Evolutionary conservation across 1,140 invertebrate genomes (phyloP).

Genomic region (Nixonia krombeini): DNA sequence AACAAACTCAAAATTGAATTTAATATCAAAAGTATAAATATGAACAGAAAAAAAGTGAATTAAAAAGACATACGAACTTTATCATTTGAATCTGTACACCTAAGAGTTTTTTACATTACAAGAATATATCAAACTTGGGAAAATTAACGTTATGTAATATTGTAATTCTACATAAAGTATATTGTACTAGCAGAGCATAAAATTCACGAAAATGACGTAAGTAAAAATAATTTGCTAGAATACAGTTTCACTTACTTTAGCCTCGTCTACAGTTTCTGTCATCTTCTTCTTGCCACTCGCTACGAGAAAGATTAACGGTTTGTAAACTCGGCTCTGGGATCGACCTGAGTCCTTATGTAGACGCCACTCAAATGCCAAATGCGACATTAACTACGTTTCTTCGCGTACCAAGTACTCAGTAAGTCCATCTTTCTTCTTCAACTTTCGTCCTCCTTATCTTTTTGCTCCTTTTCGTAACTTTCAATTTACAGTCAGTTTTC

Average conservation of each 20-base stretch:
- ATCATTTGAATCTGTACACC: too few relatives aligned
- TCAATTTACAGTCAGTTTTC: constrained; percentile 24
- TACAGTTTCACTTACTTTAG: constrained; percentile 58
- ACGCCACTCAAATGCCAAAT: constrained; percentile 62
- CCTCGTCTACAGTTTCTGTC: constrained; percentile 60
- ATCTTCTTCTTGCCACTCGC: constrained; percentile 30
- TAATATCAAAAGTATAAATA: too few relatives aligned
- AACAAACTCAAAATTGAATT: too few relatives aligned
- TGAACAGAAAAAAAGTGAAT: too few relatives aligned
- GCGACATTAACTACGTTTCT: constrained; percentile 62
- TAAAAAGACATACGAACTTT: too few relatives aligned
- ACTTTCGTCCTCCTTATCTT: constrained; percentile 15
- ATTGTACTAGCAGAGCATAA: too few relatives aligned
- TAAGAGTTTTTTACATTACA: too few relatives aligned
- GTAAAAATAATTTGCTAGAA: constrained; percentile 1
- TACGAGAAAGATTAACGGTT: constrained; percentile 15
- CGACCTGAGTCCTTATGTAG: constrained; percentile 37
- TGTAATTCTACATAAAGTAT: too few relatives aligned
- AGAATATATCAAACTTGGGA: too few relatives aligned
- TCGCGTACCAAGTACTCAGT: constrained; percentile 47
- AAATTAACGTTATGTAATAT: too few relatives aligned
- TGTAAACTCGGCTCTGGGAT: constrained; percentile 22
- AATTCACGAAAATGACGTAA: too few relatives aligned
- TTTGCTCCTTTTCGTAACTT: constrained; percentile 25
- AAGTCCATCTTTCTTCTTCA: constrained; percentile 39